Evolutionary conservation across 2,797 vertebrate genomes (phyloP).

Genomic region (Calcarius lapponicus): DNA sequence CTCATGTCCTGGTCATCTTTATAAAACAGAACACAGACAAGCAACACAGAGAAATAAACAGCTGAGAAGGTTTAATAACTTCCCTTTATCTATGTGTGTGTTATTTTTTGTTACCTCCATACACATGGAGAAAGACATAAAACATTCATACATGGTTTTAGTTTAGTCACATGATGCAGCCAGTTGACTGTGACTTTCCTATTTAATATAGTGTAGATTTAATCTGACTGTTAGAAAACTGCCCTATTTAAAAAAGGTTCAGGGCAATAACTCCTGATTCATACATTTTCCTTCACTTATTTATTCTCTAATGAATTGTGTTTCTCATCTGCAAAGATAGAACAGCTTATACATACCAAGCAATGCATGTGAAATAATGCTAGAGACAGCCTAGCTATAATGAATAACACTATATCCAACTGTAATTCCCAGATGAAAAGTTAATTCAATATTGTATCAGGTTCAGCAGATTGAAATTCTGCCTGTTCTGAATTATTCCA

Average conservation of each 20-base stretch:
- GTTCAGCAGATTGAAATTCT: constrained; percentile 10
- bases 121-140: background rate
- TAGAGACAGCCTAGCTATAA: background rate
- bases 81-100: background rate
- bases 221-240: background rate
- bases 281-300: background rate
- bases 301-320: background rate
- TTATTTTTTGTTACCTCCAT: background rate
- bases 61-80: background rate
- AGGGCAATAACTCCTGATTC: background rate
- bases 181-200: background rate
- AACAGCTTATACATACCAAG: background rate
- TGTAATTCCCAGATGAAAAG: background rate
- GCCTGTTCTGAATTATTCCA: background rate
- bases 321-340: background rate
- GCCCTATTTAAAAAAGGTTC: background rate
- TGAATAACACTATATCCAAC: background rate
- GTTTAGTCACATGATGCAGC: background rate
- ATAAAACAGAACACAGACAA: background rate
- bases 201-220: background rate
- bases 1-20: background rate
- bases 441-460: background rate
- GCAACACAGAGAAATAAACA: background rate
- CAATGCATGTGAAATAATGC: background rate
- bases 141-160: background rate